Conservation (phyloP, 1,140 invertebrate genomes). For the Aplysia californica region DNA sequence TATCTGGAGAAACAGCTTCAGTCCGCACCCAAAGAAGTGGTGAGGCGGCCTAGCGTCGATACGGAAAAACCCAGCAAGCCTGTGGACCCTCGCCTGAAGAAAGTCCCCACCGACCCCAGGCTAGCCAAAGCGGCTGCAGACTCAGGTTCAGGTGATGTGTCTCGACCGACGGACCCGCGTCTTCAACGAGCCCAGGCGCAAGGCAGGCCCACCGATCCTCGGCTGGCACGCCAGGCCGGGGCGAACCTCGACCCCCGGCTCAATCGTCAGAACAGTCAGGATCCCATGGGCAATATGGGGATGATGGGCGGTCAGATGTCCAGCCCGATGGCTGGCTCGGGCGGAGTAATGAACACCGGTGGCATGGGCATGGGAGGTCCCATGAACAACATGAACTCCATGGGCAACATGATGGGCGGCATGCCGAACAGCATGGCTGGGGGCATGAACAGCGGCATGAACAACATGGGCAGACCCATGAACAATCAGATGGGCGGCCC, state of each 20-base stretch:
- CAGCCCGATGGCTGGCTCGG: neutral
- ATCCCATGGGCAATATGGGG: slow-evolving; percentile 1
- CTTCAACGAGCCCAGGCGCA: neutral
- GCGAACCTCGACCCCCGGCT: slow-evolving; percentile 1
- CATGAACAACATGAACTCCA: neutral
- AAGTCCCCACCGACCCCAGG: slow-evolving; percentile 25
- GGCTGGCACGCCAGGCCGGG: neutral
- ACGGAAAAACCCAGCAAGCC: slow-evolving; percentile 10
- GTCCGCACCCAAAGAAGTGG: neutral
- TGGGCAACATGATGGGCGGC: neutral
- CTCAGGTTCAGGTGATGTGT: neutral
- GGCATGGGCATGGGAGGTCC: neutral
- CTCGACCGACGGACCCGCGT: slow-evolving; percentile 14
- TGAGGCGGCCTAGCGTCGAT: no score
- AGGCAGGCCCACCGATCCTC: slow-evolving; percentile 4
- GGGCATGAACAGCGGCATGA: neutral
- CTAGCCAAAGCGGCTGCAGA: slow-evolving; percentile 4
- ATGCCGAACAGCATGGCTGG: neutral
- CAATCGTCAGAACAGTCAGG: slow-evolving; percentile 18
- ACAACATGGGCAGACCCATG: neutral
- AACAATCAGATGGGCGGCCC: slow-evolving; percentile 5
- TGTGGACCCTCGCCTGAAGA: slow-evolving; percentile 25
- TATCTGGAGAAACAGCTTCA: slow-evolving; percentile 5
- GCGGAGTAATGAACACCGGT: neutral
- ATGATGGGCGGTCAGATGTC: neutral